Conservation (phyloP, 2,797 vertebrate genomes). For the Sus cebifrons region DNA sequence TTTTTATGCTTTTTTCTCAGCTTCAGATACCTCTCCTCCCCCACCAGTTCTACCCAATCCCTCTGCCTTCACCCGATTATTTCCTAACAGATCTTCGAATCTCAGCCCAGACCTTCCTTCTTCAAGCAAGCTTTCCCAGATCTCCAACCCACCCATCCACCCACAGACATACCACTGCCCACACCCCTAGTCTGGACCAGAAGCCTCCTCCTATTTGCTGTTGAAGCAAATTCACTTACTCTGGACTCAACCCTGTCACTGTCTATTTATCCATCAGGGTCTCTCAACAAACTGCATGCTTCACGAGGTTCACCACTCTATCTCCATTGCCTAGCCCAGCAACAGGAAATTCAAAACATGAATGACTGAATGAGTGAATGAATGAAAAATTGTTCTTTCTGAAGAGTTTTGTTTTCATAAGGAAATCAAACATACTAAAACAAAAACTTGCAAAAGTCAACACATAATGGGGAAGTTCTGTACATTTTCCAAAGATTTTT, state of each 20-base stretch:
- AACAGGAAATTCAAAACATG: not conserved
- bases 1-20: not conserved
- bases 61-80: not conserved
- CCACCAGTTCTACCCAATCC: not conserved
- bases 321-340: not conserved
- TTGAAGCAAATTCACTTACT: no score
- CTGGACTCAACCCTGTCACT: not conserved
- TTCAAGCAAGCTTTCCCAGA: not conserved
- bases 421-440: not conserved
- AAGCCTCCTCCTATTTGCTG: not conserved
- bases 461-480: not conserved
- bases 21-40: not conserved
- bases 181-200: not conserved
- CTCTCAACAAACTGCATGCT: not conserved
- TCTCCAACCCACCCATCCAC: not conserved
- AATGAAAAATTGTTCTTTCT: not conserved
- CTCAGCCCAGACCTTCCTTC: not conserved
- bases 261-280: not conserved
- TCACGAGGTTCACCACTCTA: not conserved
- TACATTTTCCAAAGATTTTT: not conserved
- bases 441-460: not conserved
- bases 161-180: not conserved
- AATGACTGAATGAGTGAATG: not conserved
- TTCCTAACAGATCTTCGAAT: not conserved
- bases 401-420: not conserved